Evolutionary conservation across 2,113 vertebrate species (phyloP).

Genomic region (Andinoacara biseriatus): DNA sequence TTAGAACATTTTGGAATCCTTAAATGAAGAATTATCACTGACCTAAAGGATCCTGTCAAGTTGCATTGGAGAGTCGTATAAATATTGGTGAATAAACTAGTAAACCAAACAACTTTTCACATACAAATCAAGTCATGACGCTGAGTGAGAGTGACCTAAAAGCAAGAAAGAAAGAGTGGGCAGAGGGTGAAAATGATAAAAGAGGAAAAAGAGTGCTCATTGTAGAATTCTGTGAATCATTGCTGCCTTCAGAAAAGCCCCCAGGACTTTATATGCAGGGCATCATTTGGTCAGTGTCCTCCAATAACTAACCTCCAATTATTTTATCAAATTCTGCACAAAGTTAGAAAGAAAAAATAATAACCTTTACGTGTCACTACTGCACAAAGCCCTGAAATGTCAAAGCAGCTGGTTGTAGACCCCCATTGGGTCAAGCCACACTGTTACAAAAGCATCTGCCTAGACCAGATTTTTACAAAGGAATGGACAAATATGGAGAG

Average conservation of each 20-base stretch:
- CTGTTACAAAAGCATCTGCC: conserved; percentile 2
- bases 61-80: not conserved
- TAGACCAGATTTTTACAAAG: not conserved
- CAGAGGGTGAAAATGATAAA: not conserved
- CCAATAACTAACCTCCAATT: not conserved
- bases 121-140: not conserved
- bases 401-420: not conserved
- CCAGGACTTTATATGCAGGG: not conserved
- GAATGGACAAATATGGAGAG: not conserved
- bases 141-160: not conserved
- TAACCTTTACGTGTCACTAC: not conserved
- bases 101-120: not conserved
- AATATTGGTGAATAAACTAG: not conserved
- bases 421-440: not conserved
- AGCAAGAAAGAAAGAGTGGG: not conserved
- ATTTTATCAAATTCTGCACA: not conserved
- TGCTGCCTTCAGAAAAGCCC: not conserved
- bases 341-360: not conserved
- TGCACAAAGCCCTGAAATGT: not conserved
- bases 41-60: conserved; percentile 12
- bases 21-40: conserved; percentile 23
- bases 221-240: not conserved
- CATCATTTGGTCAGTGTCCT: not conserved
- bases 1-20: conserved; percentile 2
- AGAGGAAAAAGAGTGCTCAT: not conserved